Evolutionary conservation across 1,140 invertebrate species (phyloP).

Genomic region (Plodia interpunctella): DNA sequence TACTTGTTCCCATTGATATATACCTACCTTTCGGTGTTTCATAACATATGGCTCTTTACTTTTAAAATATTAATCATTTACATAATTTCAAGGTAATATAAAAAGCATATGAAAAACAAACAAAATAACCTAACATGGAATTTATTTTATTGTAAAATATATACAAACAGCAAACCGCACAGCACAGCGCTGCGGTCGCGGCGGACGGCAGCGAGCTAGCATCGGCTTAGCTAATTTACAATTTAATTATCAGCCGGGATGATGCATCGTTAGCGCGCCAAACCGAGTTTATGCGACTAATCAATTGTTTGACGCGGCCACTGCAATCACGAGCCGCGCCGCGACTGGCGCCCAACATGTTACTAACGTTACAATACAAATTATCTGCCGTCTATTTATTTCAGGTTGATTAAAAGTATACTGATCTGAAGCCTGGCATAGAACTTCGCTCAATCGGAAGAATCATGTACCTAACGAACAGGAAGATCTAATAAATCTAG

Average conservation of each 20-base stretch:
- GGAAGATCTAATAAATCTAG: no score
- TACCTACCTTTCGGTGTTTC: no score
- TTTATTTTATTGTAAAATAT: slow-evolving; percentile 15
- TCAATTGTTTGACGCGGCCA: slow-evolving; percentile 76
- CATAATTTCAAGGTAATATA: no score
- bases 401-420: background rate
- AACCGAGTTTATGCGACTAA: slow-evolving; percentile 76
- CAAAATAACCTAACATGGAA: slow-evolving; percentile 11
- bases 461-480: no score
- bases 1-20: no score
- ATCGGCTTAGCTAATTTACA: slow-evolving; percentile 75
- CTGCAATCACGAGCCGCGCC: slow-evolving; percentile 67
- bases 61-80: no score
- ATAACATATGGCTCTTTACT: no score
- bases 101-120: background rate
- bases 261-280: slow-evolving; percentile 75
- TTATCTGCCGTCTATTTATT: background rate
- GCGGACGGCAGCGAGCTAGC: slow-evolving; percentile 51
- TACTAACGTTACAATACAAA: background rate
- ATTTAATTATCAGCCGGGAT: slow-evolving; percentile 74
- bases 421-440: no score
- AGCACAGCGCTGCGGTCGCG: slow-evolving; percentile 24
- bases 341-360: slow-evolving; percentile 12
- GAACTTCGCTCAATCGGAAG: no score
- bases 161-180: slow-evolving; percentile 34